A percentile compares a stretch with the other conserved stretches of the same genome.
Conservation (phyloP, 2,797 vertebrate species). For the Aratinga solstitialis region DNA sequence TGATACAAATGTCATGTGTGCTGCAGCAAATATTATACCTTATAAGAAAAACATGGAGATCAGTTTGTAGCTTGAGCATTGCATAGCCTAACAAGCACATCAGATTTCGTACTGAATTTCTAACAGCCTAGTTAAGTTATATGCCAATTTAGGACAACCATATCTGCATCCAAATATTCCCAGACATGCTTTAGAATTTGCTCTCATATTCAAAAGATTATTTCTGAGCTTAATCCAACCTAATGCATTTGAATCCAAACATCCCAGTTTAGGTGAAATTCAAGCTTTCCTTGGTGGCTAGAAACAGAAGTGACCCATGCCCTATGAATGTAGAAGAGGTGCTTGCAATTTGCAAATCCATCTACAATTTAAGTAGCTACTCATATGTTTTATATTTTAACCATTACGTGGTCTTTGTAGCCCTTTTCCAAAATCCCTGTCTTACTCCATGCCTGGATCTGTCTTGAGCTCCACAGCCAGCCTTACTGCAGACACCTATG, state of each 20-base stretch:
- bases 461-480: neutral
- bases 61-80: neutral
- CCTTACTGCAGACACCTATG: fast-evolving
- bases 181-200: neutral
- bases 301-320: neutral
- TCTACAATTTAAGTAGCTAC: neutral
- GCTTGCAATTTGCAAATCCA: neutral
- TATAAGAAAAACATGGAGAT: neutral
- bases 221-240: neutral
- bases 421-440: neutral
- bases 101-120: neutral
- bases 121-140: neutral
- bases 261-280: neutral
- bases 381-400: neutral
- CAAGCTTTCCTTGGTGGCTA: slow-evolving; percentile 12
- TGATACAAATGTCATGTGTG: neutral
- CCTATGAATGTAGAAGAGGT: neutral
- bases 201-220: neutral
- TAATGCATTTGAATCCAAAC: neutral
- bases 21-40: neutral
- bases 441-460: neutral
- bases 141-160: neutral
- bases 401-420: neutral
- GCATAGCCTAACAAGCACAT: neutral
- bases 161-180: neutral